phyloP scores from a whole-genome alignment of 2,797 vertebrate species.

The Lepilemur ruficaudatus region DNA sequence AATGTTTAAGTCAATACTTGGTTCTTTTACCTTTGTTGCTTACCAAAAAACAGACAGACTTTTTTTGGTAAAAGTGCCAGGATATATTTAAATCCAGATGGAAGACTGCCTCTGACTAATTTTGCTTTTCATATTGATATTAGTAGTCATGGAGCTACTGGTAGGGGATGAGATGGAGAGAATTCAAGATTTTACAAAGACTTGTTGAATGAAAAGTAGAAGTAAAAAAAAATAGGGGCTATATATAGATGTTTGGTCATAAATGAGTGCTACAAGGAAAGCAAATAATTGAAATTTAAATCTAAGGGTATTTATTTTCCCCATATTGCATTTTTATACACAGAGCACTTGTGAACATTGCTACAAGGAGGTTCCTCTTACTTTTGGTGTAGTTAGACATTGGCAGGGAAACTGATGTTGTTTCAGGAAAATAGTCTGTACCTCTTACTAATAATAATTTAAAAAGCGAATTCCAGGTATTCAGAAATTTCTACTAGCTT shows the following conservation, averaged over 20 bases:
- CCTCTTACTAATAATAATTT: neutral
- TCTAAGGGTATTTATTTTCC: neutral
- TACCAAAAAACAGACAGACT: neutral
- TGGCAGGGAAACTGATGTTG: neutral
- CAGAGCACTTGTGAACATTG: neutral
- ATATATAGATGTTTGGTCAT: neutral
- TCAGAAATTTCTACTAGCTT: neutral
- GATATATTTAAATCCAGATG: neutral
- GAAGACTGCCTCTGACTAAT: neutral
- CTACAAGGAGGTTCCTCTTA: neutral
- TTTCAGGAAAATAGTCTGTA: slow-evolving; percentile 2
- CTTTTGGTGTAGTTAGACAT: neutral
- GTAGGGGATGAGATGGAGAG: neutral
- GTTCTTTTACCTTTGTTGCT: neutral
- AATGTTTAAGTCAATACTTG: neutral
- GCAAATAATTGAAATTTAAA: slow-evolving; percentile 2
- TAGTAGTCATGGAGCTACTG: neutral
- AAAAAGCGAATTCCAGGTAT: neutral
- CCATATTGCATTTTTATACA: neutral
- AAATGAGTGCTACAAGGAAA: neutral
- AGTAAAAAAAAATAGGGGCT: neutral
- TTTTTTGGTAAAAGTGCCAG: neutral
- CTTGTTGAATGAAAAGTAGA: neutral
- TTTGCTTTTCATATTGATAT: neutral
- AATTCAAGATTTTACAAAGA: neutral